Percentiles rank a stretch among this genome's conserved stretches.
These are phyloP conservation scores for Nezara viridula DNA, from an alignment of 2,888 invertebrate genomes.

Conservation along the genomic window DNA sequence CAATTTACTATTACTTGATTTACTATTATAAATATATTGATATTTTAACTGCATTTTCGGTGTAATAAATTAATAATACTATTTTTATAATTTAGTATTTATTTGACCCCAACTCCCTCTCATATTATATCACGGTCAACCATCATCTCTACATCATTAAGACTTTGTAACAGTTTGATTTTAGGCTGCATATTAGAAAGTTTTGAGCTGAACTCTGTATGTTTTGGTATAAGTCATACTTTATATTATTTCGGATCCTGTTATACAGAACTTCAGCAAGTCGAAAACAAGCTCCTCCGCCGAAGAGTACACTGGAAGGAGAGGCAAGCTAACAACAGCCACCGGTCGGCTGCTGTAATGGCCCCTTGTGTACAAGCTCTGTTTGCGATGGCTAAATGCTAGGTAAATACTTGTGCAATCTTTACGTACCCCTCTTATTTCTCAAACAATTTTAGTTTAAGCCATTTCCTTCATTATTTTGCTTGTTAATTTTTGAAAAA, in stretches of 20 bases:
- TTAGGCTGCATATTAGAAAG: too few relatives aligned
- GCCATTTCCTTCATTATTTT: background rate
- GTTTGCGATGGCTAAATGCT: slow-evolving; percentile 49
- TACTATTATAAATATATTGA: too few relatives aligned
- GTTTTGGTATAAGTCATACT: background rate
- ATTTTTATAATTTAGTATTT: too few relatives aligned
- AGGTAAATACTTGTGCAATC: slow-evolving; percentile 10
- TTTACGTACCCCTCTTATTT: background rate
- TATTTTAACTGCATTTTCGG: too few relatives aligned
- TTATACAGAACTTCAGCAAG: background rate
- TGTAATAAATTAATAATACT: too few relatives aligned
- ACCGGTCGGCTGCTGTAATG: background rate
- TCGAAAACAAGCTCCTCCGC: background rate
- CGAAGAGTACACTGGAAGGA: background rate
- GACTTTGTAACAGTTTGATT: too few relatives aligned
- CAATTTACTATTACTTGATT: too few relatives aligned
- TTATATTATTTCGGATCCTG: background rate
- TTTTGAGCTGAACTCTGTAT: too few relatives aligned
- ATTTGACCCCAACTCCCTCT: too few relatives aligned
- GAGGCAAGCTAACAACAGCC: background rate
- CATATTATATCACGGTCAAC: too few relatives aligned
- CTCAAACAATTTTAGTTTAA: background rate
- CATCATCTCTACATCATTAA: too few relatives aligned
- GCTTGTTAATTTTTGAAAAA: background rate
- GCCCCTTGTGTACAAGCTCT: background rate